phyloP scores from a whole-genome alignment of 2,888 invertebrate species.

The Patella pellucida region DNA sequence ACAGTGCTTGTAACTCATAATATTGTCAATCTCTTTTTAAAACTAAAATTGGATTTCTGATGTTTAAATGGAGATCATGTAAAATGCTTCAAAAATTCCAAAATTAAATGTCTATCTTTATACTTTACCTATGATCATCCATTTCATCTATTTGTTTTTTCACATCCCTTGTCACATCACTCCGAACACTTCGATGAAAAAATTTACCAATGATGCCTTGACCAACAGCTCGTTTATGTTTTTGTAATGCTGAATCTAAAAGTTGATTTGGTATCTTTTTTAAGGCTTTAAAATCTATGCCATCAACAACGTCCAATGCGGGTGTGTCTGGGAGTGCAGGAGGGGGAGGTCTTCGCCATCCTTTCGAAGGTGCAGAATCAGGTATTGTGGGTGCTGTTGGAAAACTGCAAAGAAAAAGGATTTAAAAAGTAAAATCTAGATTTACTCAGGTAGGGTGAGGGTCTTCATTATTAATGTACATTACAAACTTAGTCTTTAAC shows the following conservation, averaged over 20 bases:
- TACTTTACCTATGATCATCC: constrained; percentile 81
- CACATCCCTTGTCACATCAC: constrained; percentile 74
- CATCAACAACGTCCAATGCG: constrained; percentile 47
- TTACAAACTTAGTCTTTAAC: no score
- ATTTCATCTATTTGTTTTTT: constrained; percentile 88
- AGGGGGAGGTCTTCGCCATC: constrained; percentile 41
- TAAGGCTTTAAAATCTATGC: constrained; percentile 55
- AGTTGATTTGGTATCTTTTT: constrained; percentile 71
- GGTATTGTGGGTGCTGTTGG: background rate
- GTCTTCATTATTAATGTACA: no score
- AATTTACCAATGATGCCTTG: constrained; percentile 86
- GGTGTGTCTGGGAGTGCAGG: constrained; percentile 50
- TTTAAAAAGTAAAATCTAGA: no score
- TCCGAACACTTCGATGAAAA: constrained; percentile 77
- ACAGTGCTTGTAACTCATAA: no score
- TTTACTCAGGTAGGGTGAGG: no score
- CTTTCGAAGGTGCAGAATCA: constrained; percentile 17
- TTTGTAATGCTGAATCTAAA: constrained; percentile 89
- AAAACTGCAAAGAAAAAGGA: background rate
- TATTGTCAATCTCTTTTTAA: no score
- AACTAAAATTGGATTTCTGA: no score
- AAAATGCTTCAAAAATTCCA: no score
- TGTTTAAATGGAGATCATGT: no score
- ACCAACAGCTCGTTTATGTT: constrained; percentile 87
- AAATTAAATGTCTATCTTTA: constrained; percentile 19